Base-by-base conservation (phyloP, 2,113 vertebrate species). In the Elachura formosa region DNA sequence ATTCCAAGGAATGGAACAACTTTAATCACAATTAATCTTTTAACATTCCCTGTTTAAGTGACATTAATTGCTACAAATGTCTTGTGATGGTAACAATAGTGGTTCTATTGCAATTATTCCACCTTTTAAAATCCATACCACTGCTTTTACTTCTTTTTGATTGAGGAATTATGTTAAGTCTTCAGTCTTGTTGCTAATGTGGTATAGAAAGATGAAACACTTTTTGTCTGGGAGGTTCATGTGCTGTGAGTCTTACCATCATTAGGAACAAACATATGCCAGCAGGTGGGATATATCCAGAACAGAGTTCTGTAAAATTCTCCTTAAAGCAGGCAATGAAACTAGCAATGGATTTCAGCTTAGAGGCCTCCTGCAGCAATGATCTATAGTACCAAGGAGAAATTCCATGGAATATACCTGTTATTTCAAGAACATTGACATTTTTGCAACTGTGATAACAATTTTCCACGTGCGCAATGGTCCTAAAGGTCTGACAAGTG, bases 231-330 rank as follows among this genome's bases (percentile, higher is more conserved):
- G 86, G 96, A 97, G 90, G 91, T 93, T 96, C 93, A 96, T 95
- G 90, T 88, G 49, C 80, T 93, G 62, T 74, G 86, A 90, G 95
- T 90, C 84, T 96, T 77, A 84, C 54, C 73, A 43, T 92, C 94
- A 96, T 87, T 92, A 95, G 90, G 88, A 96, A 90, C 86, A 96
- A 97, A 96, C 96, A 93, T 95, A 89, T 20, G 87, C 90, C 93
- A 94, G 96, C 94, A 95, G 96, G 96, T 95, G 95, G 94, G 92
- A 93, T 89, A 82, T 56, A 91, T 69, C 54, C 64, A 81, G 89
- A 92, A 92, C 94, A 93, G 68, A 56, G 24, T 93, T 95, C 94
- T 90, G 87, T 89, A 49, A 92, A 96, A 92, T 93, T 91, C 72
- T 93, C 12, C 75, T 94, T 92, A 66, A 89, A 93, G 86, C 54